These are phyloP conservation scores for Listronotus oregonensis DNA, from an alignment of 1,140 invertebrate species.

Conservation along the genomic window DNA sequence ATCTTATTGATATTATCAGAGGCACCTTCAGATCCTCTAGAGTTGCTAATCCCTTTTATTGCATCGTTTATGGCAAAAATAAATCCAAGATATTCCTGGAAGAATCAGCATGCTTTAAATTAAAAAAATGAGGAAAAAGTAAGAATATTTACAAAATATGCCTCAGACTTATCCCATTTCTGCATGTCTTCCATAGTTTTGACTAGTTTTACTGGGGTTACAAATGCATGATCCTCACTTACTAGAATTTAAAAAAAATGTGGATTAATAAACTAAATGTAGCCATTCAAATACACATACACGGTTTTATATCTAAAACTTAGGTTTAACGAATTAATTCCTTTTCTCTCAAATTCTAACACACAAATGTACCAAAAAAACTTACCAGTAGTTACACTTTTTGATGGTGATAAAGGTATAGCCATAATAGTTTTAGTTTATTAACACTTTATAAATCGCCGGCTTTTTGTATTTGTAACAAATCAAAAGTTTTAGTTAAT, in stretches of 20 bases:
- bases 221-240: slow-evolving; percentile 64
- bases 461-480: too few relatives aligned
- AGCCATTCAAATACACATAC: not conserved
- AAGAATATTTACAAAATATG: slow-evolving; percentile 68
- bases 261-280: too few relatives aligned
- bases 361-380: not conserved
- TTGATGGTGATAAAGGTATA: not conserved
- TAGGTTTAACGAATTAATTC: not conserved
- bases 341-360: not conserved
- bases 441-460: not conserved
- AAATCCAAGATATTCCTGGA: slow-evolving; percentile 84
- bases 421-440: not conserved
- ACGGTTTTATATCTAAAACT: not conserved
- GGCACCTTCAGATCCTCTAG: slow-evolving; percentile 63
- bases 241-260: not conserved
- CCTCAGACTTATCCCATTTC: slow-evolving; percentile 83
- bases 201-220: slow-evolving; percentile 71
- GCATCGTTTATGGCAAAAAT: slow-evolving; percentile 84
- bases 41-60: slow-evolving; percentile 75
- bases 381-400: slow-evolving; percentile 14
- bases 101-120: slow-evolving; percentile 29
- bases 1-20: slow-evolving; percentile 69
- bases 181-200: slow-evolving; percentile 73
- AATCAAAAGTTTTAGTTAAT: too few relatives aligned
- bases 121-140: slow-evolving; percentile 5